Evolutionary conservation across 2,113 vertebrate species (phyloP), one percentile per base, ranked within the genome.

Genomic region (Sterrhoptilus dennistouni): DNA sequence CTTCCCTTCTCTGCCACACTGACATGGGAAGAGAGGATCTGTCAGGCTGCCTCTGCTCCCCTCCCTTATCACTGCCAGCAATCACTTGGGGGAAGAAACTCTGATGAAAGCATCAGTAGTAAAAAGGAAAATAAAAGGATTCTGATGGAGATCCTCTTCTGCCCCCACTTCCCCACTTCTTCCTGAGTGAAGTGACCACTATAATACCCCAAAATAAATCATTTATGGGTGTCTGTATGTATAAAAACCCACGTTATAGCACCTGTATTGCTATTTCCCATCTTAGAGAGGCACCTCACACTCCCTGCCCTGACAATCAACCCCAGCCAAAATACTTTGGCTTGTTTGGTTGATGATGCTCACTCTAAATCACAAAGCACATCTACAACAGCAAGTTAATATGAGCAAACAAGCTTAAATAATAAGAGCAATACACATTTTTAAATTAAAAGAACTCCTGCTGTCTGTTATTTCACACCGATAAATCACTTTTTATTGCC

Each of bases 1-100:
- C 50, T 96, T 86, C 87, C 68, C 63, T 74, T 90, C 70, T 49
- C 44, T 96, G 71, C 42, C 76, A 54, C 63, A 5, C 24, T 60
- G 78, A 68, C 56, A 71, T 0, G 2, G 40, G 60, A 78, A 75
- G 68, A 89, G 31, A 84, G 31, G 47, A 68, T 70, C 83, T 79
- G 86, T 52, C 75, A 81, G 0, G 0, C 61, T 86, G 72, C 33
- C 45, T 68, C 75, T 87, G 25, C 72, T 85, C 13, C 31, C 50
- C 19, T 91, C 21, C 17, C 23, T 83, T 50, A 70, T 22, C 65
- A 42, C 35, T 76, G 53, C 27, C 70, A 68, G 33, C 24, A 65
- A 31, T 77, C n/a, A 61, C 18, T 9, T 57, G 38, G 13, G 52
- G 40, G 29, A 86, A 96, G 38, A 94, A 95, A 80, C 28, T 57